Evolutionary conservation across 2,797 vertebrate species (phyloP).

Genomic region (Poecilia velifera): DNA sequence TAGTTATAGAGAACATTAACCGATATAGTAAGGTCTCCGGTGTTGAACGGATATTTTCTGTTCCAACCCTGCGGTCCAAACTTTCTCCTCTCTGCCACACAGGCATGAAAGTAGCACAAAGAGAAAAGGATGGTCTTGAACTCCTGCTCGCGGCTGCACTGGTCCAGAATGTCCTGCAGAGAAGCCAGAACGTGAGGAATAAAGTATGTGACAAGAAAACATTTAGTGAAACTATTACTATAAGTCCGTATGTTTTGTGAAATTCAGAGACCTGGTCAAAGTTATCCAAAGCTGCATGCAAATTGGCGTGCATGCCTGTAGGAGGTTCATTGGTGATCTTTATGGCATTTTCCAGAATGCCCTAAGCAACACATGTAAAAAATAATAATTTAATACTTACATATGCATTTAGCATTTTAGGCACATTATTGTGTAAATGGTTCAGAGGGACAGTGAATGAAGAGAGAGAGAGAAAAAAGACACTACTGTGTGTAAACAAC

Average conservation of each 20-base stretch:
- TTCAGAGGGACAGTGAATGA: neutral
- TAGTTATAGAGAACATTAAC: slow-evolving; percentile 83
- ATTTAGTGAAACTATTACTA: neutral
- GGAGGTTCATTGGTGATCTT: slow-evolving; percentile 87
- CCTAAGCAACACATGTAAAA: slow-evolving; percentile 53
- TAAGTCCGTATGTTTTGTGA: neutral
- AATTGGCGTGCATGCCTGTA: slow-evolving; percentile 84
- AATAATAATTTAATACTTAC: neutral
- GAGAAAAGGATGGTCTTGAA: slow-evolving; percentile 87
- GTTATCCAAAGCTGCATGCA: slow-evolving; percentile 82
- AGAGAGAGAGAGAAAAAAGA: neutral
- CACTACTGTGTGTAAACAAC: neutral
- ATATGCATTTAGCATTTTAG: neutral
- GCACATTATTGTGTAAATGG: neutral
- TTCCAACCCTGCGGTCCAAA: slow-evolving; percentile 86
- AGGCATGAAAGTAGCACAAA: slow-evolving; percentile 85
- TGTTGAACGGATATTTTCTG: slow-evolving; percentile 85
- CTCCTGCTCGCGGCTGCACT: slow-evolving; percentile 86
- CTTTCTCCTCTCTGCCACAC: slow-evolving; percentile 82
- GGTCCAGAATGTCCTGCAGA: slow-evolving; percentile 83
- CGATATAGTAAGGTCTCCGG: slow-evolving; percentile 81
- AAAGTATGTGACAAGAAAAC: neutral
- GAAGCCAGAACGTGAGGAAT: neutral
- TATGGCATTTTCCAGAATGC: slow-evolving; percentile 85
- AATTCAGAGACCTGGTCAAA: slow-evolving; percentile 80